A percentile compares a stretch with the other conserved stretches of the same genome.
Conservation (phyloP, 2,113 vertebrate species). For the Plotosus lineatus region DNA sequence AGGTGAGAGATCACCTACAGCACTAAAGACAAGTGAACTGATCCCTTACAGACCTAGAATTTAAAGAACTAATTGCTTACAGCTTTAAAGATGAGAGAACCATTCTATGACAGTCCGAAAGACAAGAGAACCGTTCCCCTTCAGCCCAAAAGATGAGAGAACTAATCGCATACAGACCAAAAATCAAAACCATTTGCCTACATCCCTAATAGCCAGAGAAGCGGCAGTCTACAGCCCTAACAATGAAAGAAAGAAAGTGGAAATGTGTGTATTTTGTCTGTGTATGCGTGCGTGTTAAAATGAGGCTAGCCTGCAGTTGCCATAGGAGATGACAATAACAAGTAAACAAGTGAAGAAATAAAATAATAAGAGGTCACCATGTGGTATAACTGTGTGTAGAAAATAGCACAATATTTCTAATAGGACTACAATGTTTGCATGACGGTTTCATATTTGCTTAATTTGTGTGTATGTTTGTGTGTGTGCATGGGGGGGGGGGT, state of each 20-base stretch:
- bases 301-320: conserved; percentile 35
- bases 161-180: too few species aligned
- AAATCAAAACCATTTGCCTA: not conserved
- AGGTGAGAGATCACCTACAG: too few species aligned
- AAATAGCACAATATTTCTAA: not conserved
- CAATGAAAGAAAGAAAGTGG: not conserved
- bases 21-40: not conserved
- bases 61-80: not conserved
- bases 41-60: not conserved
- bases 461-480: conserved; percentile 2
- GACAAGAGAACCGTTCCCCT: not conserved
- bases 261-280: conserved; percentile 16
- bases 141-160: not conserved
- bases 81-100: not conserved
- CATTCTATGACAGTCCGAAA: not conserved
- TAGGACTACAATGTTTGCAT: not conserved
- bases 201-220: not conserved
- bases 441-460: not conserved
- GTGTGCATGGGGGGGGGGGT: conserved; percentile 1
- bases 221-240: not conserved
- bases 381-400: not conserved
- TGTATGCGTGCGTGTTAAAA: conserved; percentile 15
- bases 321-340: conserved; percentile 39
- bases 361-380: conserved; percentile 36
- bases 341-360: conserved; percentile 51